Conservation (phyloP, 2,113 vertebrate species). For the Lasiurus borealis region DNA sequence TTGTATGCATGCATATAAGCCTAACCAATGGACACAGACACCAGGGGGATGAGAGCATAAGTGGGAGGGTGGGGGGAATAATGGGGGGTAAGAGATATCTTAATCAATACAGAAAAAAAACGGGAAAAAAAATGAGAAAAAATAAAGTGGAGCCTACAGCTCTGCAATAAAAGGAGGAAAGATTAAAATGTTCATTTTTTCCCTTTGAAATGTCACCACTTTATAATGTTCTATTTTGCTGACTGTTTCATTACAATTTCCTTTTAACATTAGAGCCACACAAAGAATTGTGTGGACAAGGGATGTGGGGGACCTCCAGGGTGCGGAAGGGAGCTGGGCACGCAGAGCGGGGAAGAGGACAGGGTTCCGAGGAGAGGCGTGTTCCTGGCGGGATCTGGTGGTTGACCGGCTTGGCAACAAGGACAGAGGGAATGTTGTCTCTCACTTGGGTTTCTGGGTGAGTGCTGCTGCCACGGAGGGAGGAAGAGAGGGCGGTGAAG, state of each 20-base stretch:
- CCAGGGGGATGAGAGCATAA: no score
- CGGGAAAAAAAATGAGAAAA: no score
- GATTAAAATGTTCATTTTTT: not conserved
- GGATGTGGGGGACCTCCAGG: accelerated
- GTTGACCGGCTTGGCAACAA: no score
- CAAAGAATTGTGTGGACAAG: not conserved
- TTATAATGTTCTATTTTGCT: not conserved
- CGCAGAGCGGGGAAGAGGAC: no score
- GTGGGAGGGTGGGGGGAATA: no score
- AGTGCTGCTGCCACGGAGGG: not conserved
- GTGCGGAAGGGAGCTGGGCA: accelerated
- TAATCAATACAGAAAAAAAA: no score
- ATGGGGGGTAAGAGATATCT: no score
- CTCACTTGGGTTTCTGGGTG: not conserved
- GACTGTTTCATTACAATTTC: not conserved
- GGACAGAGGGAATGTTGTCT: not conserved
- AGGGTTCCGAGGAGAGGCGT: no score
- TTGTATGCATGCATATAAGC: no score
- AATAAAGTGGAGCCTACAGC: not conserved
- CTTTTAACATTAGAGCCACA: not conserved
- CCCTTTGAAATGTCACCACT: not conserved
- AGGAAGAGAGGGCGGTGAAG: not conserved
- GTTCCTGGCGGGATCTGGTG: accelerated
- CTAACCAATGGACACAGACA: no score
- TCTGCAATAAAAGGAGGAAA: not conserved